Conservation (phyloP, 1,140 invertebrate species). For the Drosophila arawakana region DNA sequence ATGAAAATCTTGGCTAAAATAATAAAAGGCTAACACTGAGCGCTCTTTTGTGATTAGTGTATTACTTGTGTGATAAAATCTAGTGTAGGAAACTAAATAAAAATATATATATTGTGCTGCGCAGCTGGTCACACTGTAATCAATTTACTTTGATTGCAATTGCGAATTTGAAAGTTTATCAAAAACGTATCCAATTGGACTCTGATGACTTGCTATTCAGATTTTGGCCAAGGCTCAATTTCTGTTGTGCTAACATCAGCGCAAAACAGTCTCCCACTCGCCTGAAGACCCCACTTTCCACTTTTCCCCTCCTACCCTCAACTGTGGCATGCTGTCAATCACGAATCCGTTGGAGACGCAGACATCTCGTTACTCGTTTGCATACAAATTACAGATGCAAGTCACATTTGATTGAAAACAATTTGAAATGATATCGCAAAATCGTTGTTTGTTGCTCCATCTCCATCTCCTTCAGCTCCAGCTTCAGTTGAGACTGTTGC, state of each 20-base stretch:
- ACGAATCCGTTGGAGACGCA: constrained; percentile 63
- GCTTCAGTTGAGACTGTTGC: background rate
- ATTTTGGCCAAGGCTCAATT: background rate
- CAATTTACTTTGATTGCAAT: background rate
- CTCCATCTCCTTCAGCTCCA: background rate
- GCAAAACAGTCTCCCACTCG: background rate
- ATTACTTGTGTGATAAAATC: no score
- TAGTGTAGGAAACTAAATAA: background rate
- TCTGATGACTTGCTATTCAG: background rate
- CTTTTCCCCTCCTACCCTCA: background rate
- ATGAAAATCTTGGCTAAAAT: no score
- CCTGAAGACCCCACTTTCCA: background rate
- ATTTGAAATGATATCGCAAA: constrained; percentile 76
- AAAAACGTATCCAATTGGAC: background rate
- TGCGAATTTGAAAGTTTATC: background rate
- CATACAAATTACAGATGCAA: constrained; percentile 80
- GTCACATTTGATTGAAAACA: constrained; percentile 81
- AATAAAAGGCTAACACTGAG: no score
- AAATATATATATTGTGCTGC: background rate
- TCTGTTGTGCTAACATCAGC: constrained; percentile 22
- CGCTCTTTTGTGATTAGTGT: no score
- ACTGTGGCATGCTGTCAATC: constrained; percentile 51
- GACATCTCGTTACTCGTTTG: constrained; percentile 55
- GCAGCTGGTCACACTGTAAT: background rate
- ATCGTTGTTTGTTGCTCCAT: constrained; percentile 25